These are phyloP conservation scores for Saccostrea echinata DNA, from an alignment of 1,140 invertebrate genomes.

Conservation along the genomic window DNA sequence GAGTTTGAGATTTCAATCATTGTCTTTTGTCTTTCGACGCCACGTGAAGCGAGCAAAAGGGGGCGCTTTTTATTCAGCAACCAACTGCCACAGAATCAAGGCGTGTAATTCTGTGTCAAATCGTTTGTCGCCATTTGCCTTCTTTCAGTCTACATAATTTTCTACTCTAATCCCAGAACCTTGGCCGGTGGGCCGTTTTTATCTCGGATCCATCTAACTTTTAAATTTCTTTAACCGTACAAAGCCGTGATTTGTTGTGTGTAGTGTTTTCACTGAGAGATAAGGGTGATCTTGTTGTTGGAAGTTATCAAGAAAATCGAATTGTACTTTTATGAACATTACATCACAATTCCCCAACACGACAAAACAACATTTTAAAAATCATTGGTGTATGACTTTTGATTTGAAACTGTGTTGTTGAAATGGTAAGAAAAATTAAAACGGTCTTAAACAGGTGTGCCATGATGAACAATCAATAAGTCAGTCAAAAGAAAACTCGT, in stretches of 20 bases:
- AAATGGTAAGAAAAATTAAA: constrained; percentile 29
- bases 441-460: not conserved
- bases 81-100: constrained; percentile 20
- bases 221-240: constrained; percentile 34
- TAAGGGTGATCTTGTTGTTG: constrained; percentile 10
- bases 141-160: not conserved
- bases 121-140: constrained; percentile 43
- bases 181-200: constrained; percentile 41
- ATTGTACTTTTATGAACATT: constrained; percentile 34
- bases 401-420: not conserved
- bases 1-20: constrained; percentile 10
- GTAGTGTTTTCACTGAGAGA: not conserved
- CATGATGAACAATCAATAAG: not conserved
- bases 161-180: constrained; percentile 28
- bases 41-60: constrained; percentile 12
- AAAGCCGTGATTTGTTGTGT: constrained; percentile 23
- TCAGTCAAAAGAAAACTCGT: not conserved
- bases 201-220: constrained; percentile 39
- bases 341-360: not conserved
- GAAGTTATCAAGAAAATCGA: constrained; percentile 13
- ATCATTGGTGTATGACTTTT: constrained; percentile 9
- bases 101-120: constrained; percentile 46
- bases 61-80: constrained; percentile 7
- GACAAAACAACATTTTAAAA: not conserved
- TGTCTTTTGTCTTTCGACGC: not conserved